These are phyloP conservation scores for Acanthosepion lycidas DNA, from an alignment of 2,888 invertebrate genomes.

Conservation along the genomic window DNA sequence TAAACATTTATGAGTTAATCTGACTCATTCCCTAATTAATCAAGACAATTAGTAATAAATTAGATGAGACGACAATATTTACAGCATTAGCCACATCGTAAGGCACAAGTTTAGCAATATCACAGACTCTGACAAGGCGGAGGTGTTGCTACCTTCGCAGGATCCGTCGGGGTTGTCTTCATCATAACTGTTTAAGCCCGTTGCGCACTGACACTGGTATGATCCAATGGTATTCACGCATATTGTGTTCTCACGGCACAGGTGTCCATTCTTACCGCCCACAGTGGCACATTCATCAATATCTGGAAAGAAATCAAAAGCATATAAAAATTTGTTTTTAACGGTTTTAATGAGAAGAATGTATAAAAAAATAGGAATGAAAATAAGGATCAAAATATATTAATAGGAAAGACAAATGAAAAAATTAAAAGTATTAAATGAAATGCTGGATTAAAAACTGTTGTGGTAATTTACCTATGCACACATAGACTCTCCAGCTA, in stretches of 20 bases:
- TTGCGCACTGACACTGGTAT: constrained; percentile 88
- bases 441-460: no score
- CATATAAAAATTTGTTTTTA: background rate
- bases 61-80: constrained; percentile 48
- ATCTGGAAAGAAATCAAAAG: constrained; percentile 78
- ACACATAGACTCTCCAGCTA: no score
- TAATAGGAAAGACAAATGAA: no score
- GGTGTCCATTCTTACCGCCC: constrained; percentile 80
- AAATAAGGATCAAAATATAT: no score
- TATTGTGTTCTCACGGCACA: constrained; percentile 87
- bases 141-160: constrained; percentile 62
- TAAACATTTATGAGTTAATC: background rate
- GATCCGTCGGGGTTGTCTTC: constrained; percentile 67
- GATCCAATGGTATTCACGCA: constrained; percentile 89
- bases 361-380: no score
- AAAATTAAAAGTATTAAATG: no score
- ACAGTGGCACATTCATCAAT: constrained; percentile 88
- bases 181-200: constrained; percentile 79
- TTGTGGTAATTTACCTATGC: no score
- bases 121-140: constrained; percentile 53
- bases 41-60: constrained; percentile 37
- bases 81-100: constrained; percentile 53
- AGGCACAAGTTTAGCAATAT: constrained; percentile 59
- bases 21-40: background rate
- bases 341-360: no score